A percentile compares a stretch with the other conserved stretches of the same genome.
Evolutionary conservation across 2,888 invertebrate genomes (phyloP).

Genomic region (Sepioteuthis lessoniana): DNA sequence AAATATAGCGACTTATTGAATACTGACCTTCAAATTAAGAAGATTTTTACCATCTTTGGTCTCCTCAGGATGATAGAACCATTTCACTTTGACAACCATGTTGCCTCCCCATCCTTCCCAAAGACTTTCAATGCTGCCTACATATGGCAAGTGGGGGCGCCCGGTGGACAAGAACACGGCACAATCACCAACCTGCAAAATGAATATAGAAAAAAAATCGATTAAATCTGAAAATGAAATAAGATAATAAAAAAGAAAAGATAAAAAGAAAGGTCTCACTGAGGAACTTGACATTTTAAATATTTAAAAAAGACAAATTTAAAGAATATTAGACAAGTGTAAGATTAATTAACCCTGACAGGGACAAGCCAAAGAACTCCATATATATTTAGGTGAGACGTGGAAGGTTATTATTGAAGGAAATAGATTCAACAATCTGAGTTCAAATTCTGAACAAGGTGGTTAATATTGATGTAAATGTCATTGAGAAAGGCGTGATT

Average conservation of each 20-base stretch:
- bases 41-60: conserved; percentile 81
- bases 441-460: no score
- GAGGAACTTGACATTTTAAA: no score
- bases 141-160: conserved; percentile 91
- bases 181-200: conserved; percentile 88
- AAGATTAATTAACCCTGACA: not conserved
- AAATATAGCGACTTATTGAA: not conserved
- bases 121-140: conserved; percentile 91
- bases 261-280: not conserved
- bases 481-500: no score
- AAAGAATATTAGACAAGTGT: not conserved
- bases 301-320: no score
- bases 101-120: conserved; percentile 91
- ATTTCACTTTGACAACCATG: conserved; percentile 93
- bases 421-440: no score
- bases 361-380: no score
- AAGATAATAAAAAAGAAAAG: not conserved
- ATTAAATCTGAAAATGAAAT: not conserved
- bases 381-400: no score
- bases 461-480: no score
- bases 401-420: no score
- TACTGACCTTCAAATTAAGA: conserved; percentile 79
- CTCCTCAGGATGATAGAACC: conserved; percentile 98
- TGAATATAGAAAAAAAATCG: not conserved
- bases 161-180: conserved; percentile 96